Percentiles rank a stretch among this genome's conserved stretches.
These are phyloP conservation scores for Macrobrachium rosenbergii DNA, from an alignment of 1,140 invertebrate species.

Conservation along the genomic window DNA sequence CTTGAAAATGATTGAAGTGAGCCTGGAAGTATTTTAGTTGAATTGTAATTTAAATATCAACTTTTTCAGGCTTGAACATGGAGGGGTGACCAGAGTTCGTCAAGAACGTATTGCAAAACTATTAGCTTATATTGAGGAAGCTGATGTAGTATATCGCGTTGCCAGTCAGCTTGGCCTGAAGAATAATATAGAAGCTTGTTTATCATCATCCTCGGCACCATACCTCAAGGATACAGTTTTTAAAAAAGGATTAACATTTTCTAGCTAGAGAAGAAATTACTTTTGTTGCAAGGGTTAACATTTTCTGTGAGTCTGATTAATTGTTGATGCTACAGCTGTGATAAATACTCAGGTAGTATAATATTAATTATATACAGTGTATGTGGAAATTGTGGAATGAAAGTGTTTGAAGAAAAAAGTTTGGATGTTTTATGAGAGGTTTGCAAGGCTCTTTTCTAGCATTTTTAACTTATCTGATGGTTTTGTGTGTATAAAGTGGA, in stretches of 20 bases:
- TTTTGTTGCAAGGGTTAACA: not conserved
- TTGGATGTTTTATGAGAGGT: no score
- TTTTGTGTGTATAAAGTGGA: no score
- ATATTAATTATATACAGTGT: no score
- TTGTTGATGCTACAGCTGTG: no score
- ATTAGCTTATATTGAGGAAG: slow-evolving; percentile 39
- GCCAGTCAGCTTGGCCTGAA: slow-evolving; percentile 47
- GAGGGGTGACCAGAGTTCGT: slow-evolving; percentile 36
- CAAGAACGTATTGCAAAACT: slow-evolving; percentile 16
- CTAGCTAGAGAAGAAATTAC: not conserved
- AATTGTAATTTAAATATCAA: no score
- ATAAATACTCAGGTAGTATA: not conserved
- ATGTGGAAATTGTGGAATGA: no score
- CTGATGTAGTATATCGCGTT: slow-evolving; percentile 48
- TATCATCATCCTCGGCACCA: slow-evolving; percentile 35
- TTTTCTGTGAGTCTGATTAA: no score
- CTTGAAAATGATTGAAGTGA: not conserved
- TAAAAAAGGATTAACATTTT: slow-evolving; percentile 34
- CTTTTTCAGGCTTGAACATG: slow-evolving; percentile 43
- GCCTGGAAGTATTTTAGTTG: no score
- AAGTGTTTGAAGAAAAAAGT: no score
- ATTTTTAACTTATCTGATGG: no score
- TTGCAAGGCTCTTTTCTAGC: no score
- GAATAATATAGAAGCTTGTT: slow-evolving; percentile 28
- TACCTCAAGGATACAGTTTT: slow-evolving; percentile 52